phyloP scores from a whole-genome alignment of 2,113 vertebrate species.

The Laticauda colubrina region DNA sequence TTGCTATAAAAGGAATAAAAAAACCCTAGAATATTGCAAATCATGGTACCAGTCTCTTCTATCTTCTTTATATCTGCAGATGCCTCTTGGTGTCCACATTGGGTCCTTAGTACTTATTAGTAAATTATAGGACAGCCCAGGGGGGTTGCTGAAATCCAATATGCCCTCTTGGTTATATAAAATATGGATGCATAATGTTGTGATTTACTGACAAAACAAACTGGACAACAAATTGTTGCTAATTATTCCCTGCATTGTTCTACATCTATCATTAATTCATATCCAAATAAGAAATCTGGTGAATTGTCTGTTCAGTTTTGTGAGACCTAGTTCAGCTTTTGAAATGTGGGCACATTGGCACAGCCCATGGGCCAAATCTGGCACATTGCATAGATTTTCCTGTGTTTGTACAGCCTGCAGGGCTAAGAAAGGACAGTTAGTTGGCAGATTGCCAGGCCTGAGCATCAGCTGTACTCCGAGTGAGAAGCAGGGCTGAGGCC shows the following conservation, averaged over 20 bases:
- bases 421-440: too few species aligned
- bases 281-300: neutral
- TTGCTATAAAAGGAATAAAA: neutral
- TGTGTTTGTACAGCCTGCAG: too few species aligned
- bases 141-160: neutral
- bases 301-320: neutral
- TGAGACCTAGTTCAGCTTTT: neutral
- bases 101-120: neutral
- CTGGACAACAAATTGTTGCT: neutral
- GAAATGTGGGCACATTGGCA: neutral
- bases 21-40: neutral
- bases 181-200: neutral
- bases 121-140: neutral
- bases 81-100: neutral
- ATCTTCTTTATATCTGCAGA: neutral
- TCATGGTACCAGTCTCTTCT: neutral
- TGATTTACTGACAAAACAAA: neutral
- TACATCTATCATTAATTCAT: neutral
- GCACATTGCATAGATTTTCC: neutral
- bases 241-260: neutral
- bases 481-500: too few species aligned
- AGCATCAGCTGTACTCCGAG: too few species aligned
- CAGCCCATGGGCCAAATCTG: neutral
- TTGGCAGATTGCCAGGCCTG: too few species aligned
- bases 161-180: neutral